Base-by-base conservation (phyloP, 2,797 vertebrate species). In the Esox masquinongy region DNA sequence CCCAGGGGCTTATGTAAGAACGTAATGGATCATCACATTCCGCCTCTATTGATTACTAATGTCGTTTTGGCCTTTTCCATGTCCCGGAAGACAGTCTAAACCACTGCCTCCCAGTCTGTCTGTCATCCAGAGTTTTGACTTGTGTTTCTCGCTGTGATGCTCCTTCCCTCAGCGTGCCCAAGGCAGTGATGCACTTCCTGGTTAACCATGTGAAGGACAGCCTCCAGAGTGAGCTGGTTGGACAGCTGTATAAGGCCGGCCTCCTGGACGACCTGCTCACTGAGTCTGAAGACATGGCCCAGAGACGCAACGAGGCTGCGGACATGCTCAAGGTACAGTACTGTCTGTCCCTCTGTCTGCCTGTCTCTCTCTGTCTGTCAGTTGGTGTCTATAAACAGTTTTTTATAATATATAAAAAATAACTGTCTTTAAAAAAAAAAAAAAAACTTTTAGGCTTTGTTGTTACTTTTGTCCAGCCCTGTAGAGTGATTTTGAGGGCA, bases 151-250 rank as follows among this genome's bases (percentile, higher is more conserved):
- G 1, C 53, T 56, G 19, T 56, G 8, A 3, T 56, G 2, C n/a
- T 22, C 19, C 53, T 56, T 6, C 15, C 64, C 84, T 43, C 91
- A 99, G 98, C 75, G 98, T 99, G 82, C 98, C 98, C 70, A 99
- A 99, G 90, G 97, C 97, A 4, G 98, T 99, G 84, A 99, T 99
- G 97, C 97, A 99, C 92, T 99, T 99, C 88, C 93, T 99, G 89
- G 98, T 99, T 82, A 99, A 99, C 91, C 96, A 99, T 0, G 97
- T 99, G 87, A 99, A 99, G 86, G 98, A 99, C 85, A 96, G 95
- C 85, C 95, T 99, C 79, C 98, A 99, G 93, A 99, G 97, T 71
- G 98, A 99, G 91, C 91, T 99, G 85, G 98, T 99, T 70, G 98
- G 98, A 47, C 97, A 99, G 89, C 92, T 99, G 51, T 99, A 99